Percentiles rank a stretch among this genome's conserved stretches.
These are phyloP conservation scores for Kuschelorhynchus macadamiae DNA, from an alignment of 2,888 invertebrate species.

Conservation along the genomic window DNA sequence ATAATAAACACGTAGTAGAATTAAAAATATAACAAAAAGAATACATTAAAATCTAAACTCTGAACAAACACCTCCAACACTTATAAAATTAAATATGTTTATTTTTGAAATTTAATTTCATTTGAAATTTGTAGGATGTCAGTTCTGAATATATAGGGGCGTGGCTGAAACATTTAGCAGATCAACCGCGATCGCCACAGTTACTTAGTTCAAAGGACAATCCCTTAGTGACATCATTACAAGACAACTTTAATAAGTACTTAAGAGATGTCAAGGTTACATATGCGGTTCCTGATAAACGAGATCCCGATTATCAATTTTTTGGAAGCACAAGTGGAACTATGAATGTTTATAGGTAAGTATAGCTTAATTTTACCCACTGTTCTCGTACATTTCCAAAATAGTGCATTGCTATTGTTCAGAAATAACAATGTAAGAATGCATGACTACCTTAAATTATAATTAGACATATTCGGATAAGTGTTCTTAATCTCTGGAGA, in stretches of 20 bases:
- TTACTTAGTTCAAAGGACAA: slow-evolving; percentile 78
- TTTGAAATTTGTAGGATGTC: slow-evolving; percentile 80
- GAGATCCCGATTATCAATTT: slow-evolving; percentile 94
- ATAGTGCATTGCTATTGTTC: not conserved
- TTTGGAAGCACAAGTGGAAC: slow-evolving; percentile 86
- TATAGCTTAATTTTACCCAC: slow-evolving; percentile 24
- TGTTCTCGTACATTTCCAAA: not conserved
- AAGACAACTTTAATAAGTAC: slow-evolving; percentile 81
- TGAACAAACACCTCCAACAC: no score
- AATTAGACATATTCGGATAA: no score
- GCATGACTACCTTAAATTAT: no score
- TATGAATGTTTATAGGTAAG: slow-evolving; percentile 90
- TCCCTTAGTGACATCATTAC: slow-evolving; percentile 78
- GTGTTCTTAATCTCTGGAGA: no score
- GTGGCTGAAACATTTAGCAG: slow-evolving; percentile 82
- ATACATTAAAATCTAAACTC: no score
- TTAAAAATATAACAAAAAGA: no score
- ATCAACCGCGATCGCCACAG: slow-evolving; percentile 83
- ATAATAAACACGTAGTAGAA: no score
- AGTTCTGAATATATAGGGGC: slow-evolving; percentile 80
- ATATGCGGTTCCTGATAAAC: slow-evolving; percentile 80
- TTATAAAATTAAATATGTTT: no score
- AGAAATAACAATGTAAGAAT: no score
- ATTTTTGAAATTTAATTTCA: no score
- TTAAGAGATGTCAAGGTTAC: slow-evolving; percentile 82